These are phyloP conservation scores for Solea solea DNA, from an alignment of 2,113 vertebrate genomes.

Conservation along the genomic window DNA sequence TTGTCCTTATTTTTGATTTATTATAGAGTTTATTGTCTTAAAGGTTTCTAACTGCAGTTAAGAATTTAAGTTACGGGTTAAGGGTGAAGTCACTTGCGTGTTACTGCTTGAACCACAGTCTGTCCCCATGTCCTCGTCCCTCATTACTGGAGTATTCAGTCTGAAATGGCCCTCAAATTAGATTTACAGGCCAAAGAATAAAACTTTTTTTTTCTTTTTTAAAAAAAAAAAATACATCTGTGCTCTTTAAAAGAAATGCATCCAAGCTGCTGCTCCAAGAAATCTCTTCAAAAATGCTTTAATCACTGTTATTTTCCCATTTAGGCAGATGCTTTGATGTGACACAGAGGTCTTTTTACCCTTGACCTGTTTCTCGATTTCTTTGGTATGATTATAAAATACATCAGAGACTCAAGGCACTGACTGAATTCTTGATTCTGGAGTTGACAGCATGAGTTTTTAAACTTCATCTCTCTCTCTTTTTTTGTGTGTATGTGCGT, in stretches of 20 bases:
- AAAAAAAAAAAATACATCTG: not conserved
- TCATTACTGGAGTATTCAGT: constrained; percentile 41
- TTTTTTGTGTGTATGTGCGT: not conserved
- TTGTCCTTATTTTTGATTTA: constrained; percentile 17
- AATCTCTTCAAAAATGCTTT: constrained; percentile 21
- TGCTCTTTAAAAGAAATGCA: constrained; percentile 7
- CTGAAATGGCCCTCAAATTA: constrained; percentile 6
- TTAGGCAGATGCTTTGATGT: constrained; percentile 24
- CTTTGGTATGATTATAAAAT: not conserved
- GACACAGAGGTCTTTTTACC: constrained; percentile 16
- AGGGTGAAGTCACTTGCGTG: too few relatives aligned
- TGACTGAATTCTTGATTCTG: constrained; percentile 37
- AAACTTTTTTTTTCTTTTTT: not conserved
- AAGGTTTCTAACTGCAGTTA: too few relatives aligned
- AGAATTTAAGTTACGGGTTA: too few relatives aligned
- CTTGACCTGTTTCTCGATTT: not conserved
- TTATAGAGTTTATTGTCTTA: too few relatives aligned
- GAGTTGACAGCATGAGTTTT: constrained; percentile 22
- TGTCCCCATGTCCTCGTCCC: constrained; percentile 20
- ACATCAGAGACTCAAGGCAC: too few relatives aligned
- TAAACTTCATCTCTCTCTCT: not conserved
- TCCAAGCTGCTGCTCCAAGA: constrained; percentile 10
- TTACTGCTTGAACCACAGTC: constrained; percentile 20
- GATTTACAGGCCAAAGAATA: constrained; percentile 8
- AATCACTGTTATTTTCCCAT: constrained; percentile 25